Evolutionary conservation across 2,113 vertebrate species (phyloP).

Genomic region (Protobothrops mucrosquamatus): DNA sequence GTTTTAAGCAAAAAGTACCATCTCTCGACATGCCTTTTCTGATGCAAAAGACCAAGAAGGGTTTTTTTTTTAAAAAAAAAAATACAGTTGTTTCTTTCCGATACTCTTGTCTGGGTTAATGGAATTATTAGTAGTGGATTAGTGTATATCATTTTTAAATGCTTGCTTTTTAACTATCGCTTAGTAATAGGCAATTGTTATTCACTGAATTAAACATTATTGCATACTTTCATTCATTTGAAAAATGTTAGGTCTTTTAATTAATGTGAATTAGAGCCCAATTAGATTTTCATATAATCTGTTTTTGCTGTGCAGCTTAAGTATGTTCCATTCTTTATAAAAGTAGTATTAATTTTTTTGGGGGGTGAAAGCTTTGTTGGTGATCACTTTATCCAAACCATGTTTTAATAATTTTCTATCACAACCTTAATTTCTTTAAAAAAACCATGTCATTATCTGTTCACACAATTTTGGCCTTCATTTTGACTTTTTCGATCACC

Average conservation of each 20-base stretch:
- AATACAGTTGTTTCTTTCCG: neutral
- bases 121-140: neutral
- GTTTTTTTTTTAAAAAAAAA: neutral
- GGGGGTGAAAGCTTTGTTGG: slow-evolving; percentile 18
- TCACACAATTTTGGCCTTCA: neutral
- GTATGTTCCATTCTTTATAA: slow-evolving; percentile 41
- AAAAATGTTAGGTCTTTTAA: slow-evolving; percentile 50
- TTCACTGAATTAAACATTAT: slow-evolving; percentile 48
- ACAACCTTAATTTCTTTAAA: slow-evolving; percentile 9
- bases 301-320: slow-evolving; percentile 27
- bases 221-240: slow-evolving; percentile 50
- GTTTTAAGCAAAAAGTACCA: slow-evolving; percentile 1
- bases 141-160: slow-evolving; percentile 1
- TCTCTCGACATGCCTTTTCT: neutral
- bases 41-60: neutral
- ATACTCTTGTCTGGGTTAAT: slow-evolving; percentile 1
- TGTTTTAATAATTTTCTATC: slow-evolving; percentile 11
- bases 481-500: neutral
- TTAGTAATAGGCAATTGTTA: slow-evolving; percentile 16
- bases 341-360: slow-evolving; percentile 58
- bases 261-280: slow-evolving; percentile 52
- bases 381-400: slow-evolving; percentile 35
- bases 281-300: slow-evolving; percentile 57
- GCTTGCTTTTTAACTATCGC: neutral
- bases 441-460: neutral